Base-by-base conservation (phyloP, 2,113 vertebrate species). In the Charadrius vociferus region DNA sequence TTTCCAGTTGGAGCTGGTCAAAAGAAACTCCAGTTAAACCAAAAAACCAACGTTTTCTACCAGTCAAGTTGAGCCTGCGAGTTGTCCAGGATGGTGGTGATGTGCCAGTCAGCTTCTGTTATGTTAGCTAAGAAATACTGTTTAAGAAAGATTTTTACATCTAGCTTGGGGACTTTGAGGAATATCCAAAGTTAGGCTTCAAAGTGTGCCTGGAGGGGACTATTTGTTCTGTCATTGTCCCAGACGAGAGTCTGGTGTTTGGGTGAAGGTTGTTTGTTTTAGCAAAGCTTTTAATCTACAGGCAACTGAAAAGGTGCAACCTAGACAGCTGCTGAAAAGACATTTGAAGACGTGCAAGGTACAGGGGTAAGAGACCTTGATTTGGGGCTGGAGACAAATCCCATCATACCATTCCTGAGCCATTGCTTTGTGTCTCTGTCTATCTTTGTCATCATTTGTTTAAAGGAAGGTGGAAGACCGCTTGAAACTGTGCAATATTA, bases 241-340 rank as follows among this genome's bases (percentile, higher is more conserved):
- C 85, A 96, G 92, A 93, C 90, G 41, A 62, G 63, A 83, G 63
- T 86, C 84, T 93, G 81, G 37, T 79, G 56, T 52, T 93, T 58
- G 66, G 43, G 81, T 75, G 70, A 85, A 34, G 4, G 3, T 5
- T 83, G 50, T 75, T 92, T 73, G 45, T 59, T 95, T 85, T 70
- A 91, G 78, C 41, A 55, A 58, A 91, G 34, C 53, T 95, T 96
- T 94, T 88, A 80, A 85, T 72, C 81, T 61, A 6, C 49, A 41
- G 49, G 49, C 3, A 8, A 26, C 30, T 27, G 53, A 61, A 70
- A 12, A 3, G 4, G 36, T 36, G 62, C 4, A n/a, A 77, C 43
- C 30, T 16, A 82, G 68, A 63, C 58, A 94, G 84, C 74, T 91
- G 62, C 70, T 88, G 68, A 53, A 49, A 86, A 63, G 52, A 14